phyloP scores from a whole-genome alignment of 2,113 vertebrate genomes.

The Phylloscopus trochiloides region DNA sequence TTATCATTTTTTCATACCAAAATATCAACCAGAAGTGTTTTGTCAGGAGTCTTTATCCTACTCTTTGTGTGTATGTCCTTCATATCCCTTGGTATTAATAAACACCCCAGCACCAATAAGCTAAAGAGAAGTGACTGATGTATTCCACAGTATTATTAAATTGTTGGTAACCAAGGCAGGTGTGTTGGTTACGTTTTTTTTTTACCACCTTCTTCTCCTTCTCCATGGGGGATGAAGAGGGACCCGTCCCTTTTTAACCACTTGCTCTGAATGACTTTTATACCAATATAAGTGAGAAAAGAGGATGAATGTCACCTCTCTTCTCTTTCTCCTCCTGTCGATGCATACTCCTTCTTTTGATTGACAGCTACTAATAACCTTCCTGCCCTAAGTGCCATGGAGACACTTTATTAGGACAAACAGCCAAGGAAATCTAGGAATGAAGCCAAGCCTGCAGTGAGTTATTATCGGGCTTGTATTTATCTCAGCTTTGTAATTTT shows the following conservation, averaged over 20 bases:
- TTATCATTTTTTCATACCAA: neutral
- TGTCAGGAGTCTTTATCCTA: constrained; percentile 40
- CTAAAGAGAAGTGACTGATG: constrained; percentile 71
- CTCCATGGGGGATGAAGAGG: constrained; percentile 71
- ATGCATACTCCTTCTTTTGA: constrained; percentile 81
- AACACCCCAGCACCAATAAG: constrained; percentile 66
- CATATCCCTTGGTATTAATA: constrained; percentile 69
- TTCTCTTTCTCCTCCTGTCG: constrained; percentile 75
- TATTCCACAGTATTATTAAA: constrained; percentile 74
- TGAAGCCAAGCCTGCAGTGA: constrained; percentile 89
- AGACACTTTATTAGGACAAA: constrained; percentile 89
- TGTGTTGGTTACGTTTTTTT: neutral
- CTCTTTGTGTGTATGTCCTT: constrained; percentile 69
- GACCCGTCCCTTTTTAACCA: constrained; percentile 78
- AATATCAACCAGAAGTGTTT: constrained; percentile 33
- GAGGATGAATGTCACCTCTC: constrained; percentile 83
- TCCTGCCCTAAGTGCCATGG: constrained; percentile 86
- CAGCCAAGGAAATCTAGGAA: constrained; percentile 89
- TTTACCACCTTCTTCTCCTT: constrained; percentile 9
- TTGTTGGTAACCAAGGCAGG: constrained; percentile 74
- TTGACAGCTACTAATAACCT: constrained; percentile 93
- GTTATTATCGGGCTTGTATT: constrained; percentile 89
- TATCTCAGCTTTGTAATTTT: constrained; percentile 85
- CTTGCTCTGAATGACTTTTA: constrained; percentile 82
- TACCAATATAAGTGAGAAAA: constrained; percentile 78